These are phyloP conservation scores for Myopa tessellatipennis DNA, from an alignment of 2,888 invertebrate genomes.

Conservation along the genomic window DNA sequence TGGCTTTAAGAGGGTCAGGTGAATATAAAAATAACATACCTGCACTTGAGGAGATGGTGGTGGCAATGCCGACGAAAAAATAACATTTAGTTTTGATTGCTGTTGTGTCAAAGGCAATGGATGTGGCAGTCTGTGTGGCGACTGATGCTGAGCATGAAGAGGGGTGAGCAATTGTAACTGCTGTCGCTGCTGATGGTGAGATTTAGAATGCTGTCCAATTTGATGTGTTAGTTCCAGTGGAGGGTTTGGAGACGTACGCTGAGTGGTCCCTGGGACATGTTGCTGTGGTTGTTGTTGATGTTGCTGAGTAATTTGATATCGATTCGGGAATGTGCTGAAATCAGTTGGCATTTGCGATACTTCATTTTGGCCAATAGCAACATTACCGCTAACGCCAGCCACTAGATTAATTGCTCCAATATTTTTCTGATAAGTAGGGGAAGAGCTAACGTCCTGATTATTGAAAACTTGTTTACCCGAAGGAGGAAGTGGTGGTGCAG, in stretches of 20 bases:
- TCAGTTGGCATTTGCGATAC: conserved; percentile 28
- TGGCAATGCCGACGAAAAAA: conserved; percentile 57
- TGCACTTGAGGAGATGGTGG: conserved; percentile 63
- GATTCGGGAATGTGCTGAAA: conserved; percentile 42
- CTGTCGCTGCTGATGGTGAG: conserved; percentile 36
- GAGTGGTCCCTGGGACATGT: conserved; percentile 5
- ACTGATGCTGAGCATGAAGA: conserved; percentile 43
- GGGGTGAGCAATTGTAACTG: conserved; percentile 34
- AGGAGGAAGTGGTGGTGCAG: background rate
- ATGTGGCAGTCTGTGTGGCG: conserved; percentile 50
- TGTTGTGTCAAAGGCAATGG: conserved; percentile 41
- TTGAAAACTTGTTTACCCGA: conserved; percentile 27
- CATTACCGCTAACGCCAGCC: background rate
- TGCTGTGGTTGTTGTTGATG: conserved; percentile 28
- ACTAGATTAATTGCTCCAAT: conserved; percentile 1
- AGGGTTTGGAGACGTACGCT: conserved; percentile 2
- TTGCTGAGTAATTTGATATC: conserved; percentile 29
- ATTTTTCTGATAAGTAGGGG: conserved; percentile 35
- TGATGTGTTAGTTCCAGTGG: background rate
- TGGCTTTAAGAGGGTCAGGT: too few relatives aligned
- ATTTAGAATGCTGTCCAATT: background rate
- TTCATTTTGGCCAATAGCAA: conserved; percentile 3
- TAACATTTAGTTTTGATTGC: conserved; percentile 57
- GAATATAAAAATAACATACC: conserved; percentile 50
- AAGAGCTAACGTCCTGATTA: conserved; percentile 17